phyloP scores from a whole-genome alignment of 2,797 vertebrate species.

The Pachyuromys duprasi region DNA sequence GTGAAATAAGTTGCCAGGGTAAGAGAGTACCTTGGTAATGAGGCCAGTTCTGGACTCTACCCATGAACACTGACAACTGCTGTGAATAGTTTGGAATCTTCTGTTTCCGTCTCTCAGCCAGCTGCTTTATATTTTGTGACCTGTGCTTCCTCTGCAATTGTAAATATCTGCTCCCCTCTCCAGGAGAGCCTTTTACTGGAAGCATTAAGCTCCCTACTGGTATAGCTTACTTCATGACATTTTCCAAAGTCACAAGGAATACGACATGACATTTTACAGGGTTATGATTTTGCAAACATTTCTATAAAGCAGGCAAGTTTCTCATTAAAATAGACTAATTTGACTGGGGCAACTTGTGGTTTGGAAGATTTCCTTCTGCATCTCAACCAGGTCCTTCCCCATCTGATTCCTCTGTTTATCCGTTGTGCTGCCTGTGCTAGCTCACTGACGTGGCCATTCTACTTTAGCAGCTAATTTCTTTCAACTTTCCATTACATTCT shows the following conservation, averaged over 20 bases:
- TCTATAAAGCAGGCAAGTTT: constrained; percentile 67
- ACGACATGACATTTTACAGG: constrained; percentile 59
- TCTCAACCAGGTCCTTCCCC: background rate
- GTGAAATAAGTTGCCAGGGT: constrained; percentile 31
- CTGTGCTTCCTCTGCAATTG: constrained; percentile 59
- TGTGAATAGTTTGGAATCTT: constrained; percentile 57
- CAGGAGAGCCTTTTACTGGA: constrained; percentile 57
- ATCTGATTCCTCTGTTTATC: background rate
- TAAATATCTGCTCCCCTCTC: constrained; percentile 59
- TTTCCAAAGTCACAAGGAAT: constrained; percentile 71
- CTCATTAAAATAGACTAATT: constrained; percentile 73
- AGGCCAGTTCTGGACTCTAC: constrained; percentile 29
- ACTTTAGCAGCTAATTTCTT: background rate
- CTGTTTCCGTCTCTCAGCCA: constrained; percentile 38
- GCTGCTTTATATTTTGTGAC: constrained; percentile 74
- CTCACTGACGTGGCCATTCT: background rate
- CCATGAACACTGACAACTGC: background rate
- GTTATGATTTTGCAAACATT: constrained; percentile 66
- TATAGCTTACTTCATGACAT: constrained; percentile 57
- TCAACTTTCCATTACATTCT: background rate
- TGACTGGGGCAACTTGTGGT: constrained; percentile 38
- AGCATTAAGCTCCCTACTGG: constrained; percentile 62
- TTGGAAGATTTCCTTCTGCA: constrained; percentile 30
- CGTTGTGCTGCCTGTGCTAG: background rate
- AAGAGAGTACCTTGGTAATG: constrained; percentile 53